These are phyloP conservation scores for Epinotia ramella DNA, from an alignment of 2,888 invertebrate species.

Conservation along the genomic window DNA sequence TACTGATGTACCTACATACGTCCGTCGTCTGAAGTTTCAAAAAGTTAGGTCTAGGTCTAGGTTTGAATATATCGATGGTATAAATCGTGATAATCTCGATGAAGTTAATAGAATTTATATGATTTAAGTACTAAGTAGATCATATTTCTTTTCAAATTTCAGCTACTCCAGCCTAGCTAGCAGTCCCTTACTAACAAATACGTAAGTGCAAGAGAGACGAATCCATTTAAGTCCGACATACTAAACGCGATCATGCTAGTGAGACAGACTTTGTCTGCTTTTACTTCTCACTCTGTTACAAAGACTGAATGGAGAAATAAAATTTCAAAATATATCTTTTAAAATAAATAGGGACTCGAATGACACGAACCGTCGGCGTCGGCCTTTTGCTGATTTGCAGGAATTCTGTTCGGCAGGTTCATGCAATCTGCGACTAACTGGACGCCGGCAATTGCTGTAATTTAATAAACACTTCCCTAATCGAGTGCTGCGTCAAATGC, in stretches of 20 bases:
- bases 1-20: background rate
- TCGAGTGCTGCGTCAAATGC: slow-evolving; percentile 71
- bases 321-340: slow-evolving; percentile 49
- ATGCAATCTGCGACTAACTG: slow-evolving; percentile 75
- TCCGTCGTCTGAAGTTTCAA: background rate
- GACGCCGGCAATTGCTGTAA: slow-evolving; percentile 76
- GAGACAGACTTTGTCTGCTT: background rate
- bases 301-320: slow-evolving; percentile 13
- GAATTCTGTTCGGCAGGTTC: slow-evolving; percentile 64
- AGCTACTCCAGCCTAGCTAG: background rate
- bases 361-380: slow-evolving; percentile 46
- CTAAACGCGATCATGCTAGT: too few species aligned
- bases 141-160: background rate
- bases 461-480: slow-evolving; percentile 80
- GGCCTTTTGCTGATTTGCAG: slow-evolving; percentile 63
- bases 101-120: background rate
- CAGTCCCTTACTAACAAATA: too few species aligned
- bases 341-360: slow-evolving; percentile 48
- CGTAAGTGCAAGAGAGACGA: too few species aligned
- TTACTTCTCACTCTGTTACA: background rate
- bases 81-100: background rate
- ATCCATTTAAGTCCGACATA: too few species aligned
- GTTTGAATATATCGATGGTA: background rate
- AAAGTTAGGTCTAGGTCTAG: background rate
- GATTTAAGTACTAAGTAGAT: too few species aligned